Evolutionary conservation across 2,888 invertebrate species (phyloP).

Genomic region (Phaedon cochleariae): DNA sequence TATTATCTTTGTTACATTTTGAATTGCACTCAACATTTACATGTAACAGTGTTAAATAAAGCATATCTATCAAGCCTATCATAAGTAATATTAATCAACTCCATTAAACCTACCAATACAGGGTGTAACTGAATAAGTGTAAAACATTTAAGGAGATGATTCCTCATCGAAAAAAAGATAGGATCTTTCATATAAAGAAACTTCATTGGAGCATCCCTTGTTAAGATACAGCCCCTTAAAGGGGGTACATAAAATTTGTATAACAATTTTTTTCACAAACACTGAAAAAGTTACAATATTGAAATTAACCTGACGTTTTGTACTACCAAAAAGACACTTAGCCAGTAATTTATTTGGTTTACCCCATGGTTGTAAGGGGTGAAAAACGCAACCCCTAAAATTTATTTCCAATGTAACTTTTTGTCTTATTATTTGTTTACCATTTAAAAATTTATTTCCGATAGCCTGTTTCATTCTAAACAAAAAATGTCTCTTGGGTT

Average conservation of each 20-base stretch:
- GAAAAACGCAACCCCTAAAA: not conserved
- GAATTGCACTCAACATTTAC: too few species aligned
- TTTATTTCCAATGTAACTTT: slow-evolving; percentile 9
- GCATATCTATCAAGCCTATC: too few species aligned
- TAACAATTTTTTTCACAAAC: not conserved
- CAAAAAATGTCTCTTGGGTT: slow-evolving; percentile 27
- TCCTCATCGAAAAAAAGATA: not conserved
- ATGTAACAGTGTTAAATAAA: too few species aligned
- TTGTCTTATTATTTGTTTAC: slow-evolving; percentile 32
- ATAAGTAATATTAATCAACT: too few species aligned
- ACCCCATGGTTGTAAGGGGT: slow-evolving; percentile 1
- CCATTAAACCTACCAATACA: too few species aligned
- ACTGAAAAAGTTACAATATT: not conserved
- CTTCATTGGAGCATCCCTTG: not conserved
- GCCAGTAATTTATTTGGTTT: not conserved
- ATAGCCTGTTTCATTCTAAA: slow-evolving; percentile 34
- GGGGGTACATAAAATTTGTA: not conserved
- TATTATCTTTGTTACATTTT: too few species aligned
- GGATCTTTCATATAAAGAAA: not conserved
- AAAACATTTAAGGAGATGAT: not conserved
- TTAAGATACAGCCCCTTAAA: not conserved
- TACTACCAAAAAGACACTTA: not conserved
- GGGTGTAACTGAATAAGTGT: not conserved
- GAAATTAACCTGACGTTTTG: not conserved
- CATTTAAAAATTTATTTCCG: slow-evolving; percentile 32